Evolutionary conservation across 2,888 invertebrate species (phyloP).

Genomic region (Euzophera pinguis): DNA sequence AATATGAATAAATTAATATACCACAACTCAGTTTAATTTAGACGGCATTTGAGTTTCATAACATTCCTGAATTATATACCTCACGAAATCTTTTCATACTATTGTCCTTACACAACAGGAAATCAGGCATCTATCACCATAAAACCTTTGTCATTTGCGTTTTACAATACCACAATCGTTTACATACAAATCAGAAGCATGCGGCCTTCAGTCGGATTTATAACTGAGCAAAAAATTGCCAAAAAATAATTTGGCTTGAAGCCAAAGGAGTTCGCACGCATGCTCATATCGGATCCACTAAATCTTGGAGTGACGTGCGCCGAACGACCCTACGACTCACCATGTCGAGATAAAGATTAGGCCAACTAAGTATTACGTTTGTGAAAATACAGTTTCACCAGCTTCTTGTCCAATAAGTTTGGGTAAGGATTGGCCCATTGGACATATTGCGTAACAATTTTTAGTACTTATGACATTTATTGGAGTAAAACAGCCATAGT

Average conservation of each 20-base stretch:
- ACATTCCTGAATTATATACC: no score
- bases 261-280: slow-evolving; percentile 41
- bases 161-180: slow-evolving; percentile 7
- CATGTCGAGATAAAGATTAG: slow-evolving; percentile 30
- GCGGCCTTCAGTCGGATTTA: slow-evolving; percentile 49
- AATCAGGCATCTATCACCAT: background rate
- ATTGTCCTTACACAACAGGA: background rate
- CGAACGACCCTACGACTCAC: slow-evolving; percentile 36
- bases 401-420: no score
- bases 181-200: slow-evolving; percentile 10
- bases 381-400: background rate
- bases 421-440: no score
- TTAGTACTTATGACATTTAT: no score
- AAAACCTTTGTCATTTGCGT: background rate
- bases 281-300: slow-evolving; percentile 41
- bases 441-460: no score
- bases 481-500: no score
- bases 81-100: background rate
- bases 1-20: no score
- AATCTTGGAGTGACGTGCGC: slow-evolving; percentile 42
- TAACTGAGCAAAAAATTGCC: slow-evolving; percentile 52
- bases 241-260: slow-evolving; percentile 54
- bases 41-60: no score
- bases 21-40: no score
- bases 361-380: background rate